A percentile compares a stretch with the other conserved stretches of the same genome.
phyloP scores from a whole-genome alignment of 2,888 invertebrate genomes.

The Azorinus chamasolen region DNA sequence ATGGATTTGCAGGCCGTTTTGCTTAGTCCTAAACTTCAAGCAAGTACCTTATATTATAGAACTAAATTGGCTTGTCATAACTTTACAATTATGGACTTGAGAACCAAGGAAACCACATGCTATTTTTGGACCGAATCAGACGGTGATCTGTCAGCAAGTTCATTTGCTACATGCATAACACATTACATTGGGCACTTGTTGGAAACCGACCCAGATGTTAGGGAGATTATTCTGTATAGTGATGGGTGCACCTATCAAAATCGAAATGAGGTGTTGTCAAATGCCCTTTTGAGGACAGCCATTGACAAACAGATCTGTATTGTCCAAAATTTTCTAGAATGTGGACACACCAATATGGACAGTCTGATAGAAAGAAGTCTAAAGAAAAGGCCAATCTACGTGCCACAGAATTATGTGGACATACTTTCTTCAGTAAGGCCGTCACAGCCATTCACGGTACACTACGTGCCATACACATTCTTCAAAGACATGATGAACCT shows the following conservation, averaged over 20 bases:
- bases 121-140: constrained; percentile 64
- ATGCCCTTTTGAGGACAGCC: constrained; percentile 16
- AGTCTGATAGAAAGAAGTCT: constrained; percentile 53
- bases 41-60: constrained; percentile 62
- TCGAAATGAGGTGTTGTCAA: constrained; percentile 38
- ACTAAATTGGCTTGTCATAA: constrained; percentile 58
- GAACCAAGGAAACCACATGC: constrained; percentile 33
- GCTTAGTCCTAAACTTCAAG: constrained; percentile 49
- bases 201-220: constrained; percentile 10
- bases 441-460: constrained; percentile 13
- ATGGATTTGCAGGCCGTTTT: constrained; percentile 58
- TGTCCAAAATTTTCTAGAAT: constrained; percentile 36
- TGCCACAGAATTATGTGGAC: constrained; percentile 47
- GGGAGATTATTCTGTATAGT: constrained; percentile 50
- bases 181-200: background rate
- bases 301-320: background rate
- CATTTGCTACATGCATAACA: constrained; percentile 25
- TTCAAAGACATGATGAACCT: constrained; percentile 22
- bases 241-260: constrained; percentile 62
- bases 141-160: constrained; percentile 25
- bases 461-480: constrained; percentile 33
- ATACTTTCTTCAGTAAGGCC: constrained; percentile 27
- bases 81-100: constrained; percentile 47
- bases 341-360: constrained; percentile 55
- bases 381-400: constrained; percentile 32